Conservation (phyloP, 2,113 vertebrate genomes). For the Poeciliopsis retropinna region DNA sequence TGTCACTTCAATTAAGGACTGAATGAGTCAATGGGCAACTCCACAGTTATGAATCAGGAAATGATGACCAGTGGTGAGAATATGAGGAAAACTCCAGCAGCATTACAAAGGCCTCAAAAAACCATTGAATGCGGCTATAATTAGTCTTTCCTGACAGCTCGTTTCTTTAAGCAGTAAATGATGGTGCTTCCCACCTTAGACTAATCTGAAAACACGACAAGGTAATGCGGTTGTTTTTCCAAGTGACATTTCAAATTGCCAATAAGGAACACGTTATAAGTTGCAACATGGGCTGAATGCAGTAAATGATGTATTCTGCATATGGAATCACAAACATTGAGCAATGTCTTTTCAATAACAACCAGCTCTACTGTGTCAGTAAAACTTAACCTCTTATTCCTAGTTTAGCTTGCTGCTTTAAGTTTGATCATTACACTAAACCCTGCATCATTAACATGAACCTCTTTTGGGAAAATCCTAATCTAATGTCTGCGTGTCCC, state of each 20-base stretch:
- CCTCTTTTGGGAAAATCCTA: conserved; percentile 57
- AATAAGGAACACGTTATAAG: neutral
- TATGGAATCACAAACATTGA: neutral
- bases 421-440: conserved; percentile 27
- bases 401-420: conserved; percentile 9
- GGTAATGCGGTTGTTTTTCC: neutral
- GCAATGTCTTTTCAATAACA: neutral
- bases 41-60: conserved; percentile 10
- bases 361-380: neutral
- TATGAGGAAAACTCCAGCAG: conserved; percentile 5
- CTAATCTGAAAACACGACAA: neutral
- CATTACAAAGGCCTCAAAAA: neutral
- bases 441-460: conserved; percentile 46
- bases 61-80: conserved; percentile 13
- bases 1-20: conserved; percentile 13
- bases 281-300: neutral
- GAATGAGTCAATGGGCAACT: conserved; percentile 19
- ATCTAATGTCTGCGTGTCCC: conserved; percentile 44
- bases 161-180: neutral
- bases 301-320: neutral
- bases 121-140: neutral
- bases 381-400: conserved; percentile 1
- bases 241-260: neutral
- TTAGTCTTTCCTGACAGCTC: neutral
- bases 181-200: no score